Evolutionary conservation across 30 jellyfish, hydroid and myxozoan genomes (phyloP), one percentile per base, ranked within the genome.

Genomic region (Rhopilema esculentum): DNA sequence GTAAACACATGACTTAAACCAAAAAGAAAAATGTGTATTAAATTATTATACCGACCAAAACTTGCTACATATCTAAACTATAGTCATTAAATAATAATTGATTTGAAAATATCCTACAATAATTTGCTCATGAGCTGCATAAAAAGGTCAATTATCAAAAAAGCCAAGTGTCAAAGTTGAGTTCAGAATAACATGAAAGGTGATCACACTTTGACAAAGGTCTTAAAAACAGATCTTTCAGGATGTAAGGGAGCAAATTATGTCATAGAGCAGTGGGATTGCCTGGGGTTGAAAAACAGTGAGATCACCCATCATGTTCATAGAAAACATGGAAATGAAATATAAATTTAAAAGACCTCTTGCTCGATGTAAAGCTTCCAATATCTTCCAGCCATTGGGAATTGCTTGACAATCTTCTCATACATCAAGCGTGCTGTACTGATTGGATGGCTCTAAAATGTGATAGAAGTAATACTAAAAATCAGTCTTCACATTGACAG

Each of bases 311-410:
- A 12, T 28, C 66, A 66, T 69, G 70, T 1, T 1, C 22, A 49
- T 27, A 66, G 2, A 75, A 20, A 69, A 67, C 17, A 23, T n/a
- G n/a, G n/a, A 51, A 73, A 67, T 31, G 69, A 25, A 85, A 85
- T 52, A 75, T 66, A 85, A 85, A 78, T 72, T 53, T 25, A 52
- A 23, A 40, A 69, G 85, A 95, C 98, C 98, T 95, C 99, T 77
- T 95, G 98, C 91, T 95, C 99, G 12, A 95, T 91, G 93, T 95
- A 95, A 29, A 95, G 91, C 94, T 95, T 95, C 98, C 98, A 91
- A 82, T 91, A 95, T 87, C 97, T 78, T 33, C 98, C 98, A 73
- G 97, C 97, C 83, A 96, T 85, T 0, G 99, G 99, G 74, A 95
- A 95, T 66, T 87, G 98, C n/a, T 75, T 82, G 61, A 95, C 98